phyloP scores from a whole-genome alignment of 2,113 vertebrate species.

The Anarrhichthys ocellatus region DNA sequence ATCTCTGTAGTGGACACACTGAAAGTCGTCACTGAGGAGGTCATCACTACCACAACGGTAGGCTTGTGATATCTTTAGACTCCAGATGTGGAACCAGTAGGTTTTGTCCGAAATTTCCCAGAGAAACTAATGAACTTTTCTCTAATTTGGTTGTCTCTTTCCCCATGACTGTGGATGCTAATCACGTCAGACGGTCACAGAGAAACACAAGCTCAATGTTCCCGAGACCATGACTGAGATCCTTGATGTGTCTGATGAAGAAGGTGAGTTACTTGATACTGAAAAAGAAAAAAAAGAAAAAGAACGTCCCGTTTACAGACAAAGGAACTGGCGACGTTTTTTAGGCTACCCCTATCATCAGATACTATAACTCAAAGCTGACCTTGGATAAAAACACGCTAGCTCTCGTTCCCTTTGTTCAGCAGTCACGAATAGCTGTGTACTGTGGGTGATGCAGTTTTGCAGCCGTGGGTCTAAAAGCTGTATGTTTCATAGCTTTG shows the following conservation, averaged over 20 bases:
- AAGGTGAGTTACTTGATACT: constrained; percentile 86
- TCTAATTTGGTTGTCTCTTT: background rate
- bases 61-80: constrained; percentile 58
- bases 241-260: constrained; percentile 98
- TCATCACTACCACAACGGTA: constrained; percentile 95
- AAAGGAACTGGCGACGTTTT: background rate
- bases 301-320: background rate
- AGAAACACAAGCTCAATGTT: constrained; percentile 99
- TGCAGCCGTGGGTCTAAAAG: background rate
- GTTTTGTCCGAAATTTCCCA: background rate
- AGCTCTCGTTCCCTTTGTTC: background rate
- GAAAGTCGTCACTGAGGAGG: constrained; percentile 96
- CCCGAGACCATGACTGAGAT: constrained; percentile 99
- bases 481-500: no score
- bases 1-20: constrained; percentile 99
- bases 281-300: background rate
- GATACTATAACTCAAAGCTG: background rate
- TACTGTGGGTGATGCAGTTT: constrained; percentile 17
- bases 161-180: constrained; percentile 17
- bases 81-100: background rate
- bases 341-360: background rate
- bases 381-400: background rate
- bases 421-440: background rate
- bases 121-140: background rate
- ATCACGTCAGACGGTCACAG: constrained; percentile 90